A percentile compares a stretch with the other conserved stretches of the same genome.
These are phyloP conservation scores for Drosophila mimica DNA, from an alignment of 2,888 invertebrate genomes.

Conservation along the genomic window DNA sequence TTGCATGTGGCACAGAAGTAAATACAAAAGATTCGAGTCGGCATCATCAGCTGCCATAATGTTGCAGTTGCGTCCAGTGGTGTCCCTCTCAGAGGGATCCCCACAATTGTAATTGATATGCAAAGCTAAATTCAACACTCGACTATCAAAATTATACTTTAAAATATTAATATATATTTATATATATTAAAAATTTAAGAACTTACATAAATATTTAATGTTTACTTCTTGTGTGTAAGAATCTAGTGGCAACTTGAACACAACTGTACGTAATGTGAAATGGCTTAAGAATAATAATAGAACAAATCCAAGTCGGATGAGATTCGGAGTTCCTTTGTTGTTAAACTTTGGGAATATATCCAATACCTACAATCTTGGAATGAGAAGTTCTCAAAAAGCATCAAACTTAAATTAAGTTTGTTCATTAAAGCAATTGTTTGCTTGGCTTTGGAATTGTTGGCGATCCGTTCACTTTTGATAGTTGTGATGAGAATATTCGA, in stretches of 20 bases:
- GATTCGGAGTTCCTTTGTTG: background rate
- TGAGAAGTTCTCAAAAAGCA: too few species aligned
- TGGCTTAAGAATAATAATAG: background rate
- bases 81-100: slow-evolving; percentile 22
- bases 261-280: too few species aligned
- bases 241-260: background rate
- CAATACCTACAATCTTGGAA: too few species aligned
- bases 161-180: background rate
- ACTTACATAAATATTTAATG: background rate
- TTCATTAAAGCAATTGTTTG: background rate
- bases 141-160: background rate
- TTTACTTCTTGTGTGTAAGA: background rate
- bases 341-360: background rate
- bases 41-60: slow-evolving; percentile 62
- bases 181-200: too few species aligned
- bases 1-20: slow-evolving; percentile 64
- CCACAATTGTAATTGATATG: background rate
- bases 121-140: background rate
- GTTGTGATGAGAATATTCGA: background rate
- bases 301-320: too few species aligned
- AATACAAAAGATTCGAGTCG: slow-evolving; percentile 71
- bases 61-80: slow-evolving; percentile 49
- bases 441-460: background rate
- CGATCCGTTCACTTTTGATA: background rate
- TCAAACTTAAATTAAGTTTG: background rate